Base-by-base conservation (phyloP, 2,888 invertebrate genomes). In the Fabriciana adippe region DNA sequence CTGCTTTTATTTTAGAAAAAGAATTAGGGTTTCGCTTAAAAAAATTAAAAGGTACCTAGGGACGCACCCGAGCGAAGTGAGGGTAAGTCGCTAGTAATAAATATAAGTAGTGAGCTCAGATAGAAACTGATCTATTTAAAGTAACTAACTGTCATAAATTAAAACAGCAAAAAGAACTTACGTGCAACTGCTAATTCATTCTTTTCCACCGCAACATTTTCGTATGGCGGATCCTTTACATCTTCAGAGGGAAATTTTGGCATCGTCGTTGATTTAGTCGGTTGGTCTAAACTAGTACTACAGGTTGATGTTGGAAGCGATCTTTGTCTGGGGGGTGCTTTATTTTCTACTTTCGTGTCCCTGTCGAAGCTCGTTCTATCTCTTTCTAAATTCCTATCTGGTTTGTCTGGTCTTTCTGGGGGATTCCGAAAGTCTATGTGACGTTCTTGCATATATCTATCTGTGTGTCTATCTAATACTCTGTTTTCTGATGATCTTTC, bases 191-290 rank as follows among this genome's bases (percentile, higher is more conserved):
- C 85, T 67, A 88, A 74, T 67, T 90, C 90, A 67, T 89, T 89
- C 64, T 85, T 87, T 68, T 90, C 91, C 1, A 85, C 84, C 0
- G 82, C 82, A 0, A 92, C 87, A 74, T 92, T 92, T 65, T 92
- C 92, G 66, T 92, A 92, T 1, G 90, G 89, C 0, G 91, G 87
- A 53, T 91, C 90, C 68, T 87, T 90, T 0, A 74, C 70, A 6
- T 91, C 91, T 55, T 90, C 90, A 0, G 90, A 89, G 0, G 93
- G 93, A 63, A 94, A 93, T 72, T 94, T 94, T 0, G 94, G 94
- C 83, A 93, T 94, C 0, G 94, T 94, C 4, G 87, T 93, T 0
- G 94, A 94, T 64, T 94, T 94, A 0, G 93, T 91, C 0, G 93
- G 93, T 54, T 88, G 81, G 18, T 91, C 90, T 0, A 86, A 73